Percentiles rank a stretch among this genome's conserved stretches.
These are phyloP conservation scores for Drosophila tanythrix DNA, from an alignment of 2,888 invertebrate species.

Conservation along the genomic window DNA sequence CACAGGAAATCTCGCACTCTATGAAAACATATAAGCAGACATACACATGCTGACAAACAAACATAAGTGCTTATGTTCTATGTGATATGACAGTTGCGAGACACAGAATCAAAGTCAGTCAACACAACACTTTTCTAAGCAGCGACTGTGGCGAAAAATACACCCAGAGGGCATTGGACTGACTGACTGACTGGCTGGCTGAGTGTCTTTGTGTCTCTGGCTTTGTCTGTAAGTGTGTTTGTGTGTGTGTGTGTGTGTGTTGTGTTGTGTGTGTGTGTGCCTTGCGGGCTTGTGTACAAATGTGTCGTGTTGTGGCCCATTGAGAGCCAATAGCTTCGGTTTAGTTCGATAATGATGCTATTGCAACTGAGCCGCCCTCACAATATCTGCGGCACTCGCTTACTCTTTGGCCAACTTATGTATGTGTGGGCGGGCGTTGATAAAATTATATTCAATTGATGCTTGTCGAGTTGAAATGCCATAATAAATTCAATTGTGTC, in stretches of 20 bases:
- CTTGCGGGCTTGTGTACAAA: conserved; percentile 27
- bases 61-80: conserved; percentile 3
- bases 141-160: conserved; percentile 71
- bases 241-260: conserved; percentile 21
- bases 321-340: conserved; percentile 75
- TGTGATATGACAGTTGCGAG: conserved; percentile 26
- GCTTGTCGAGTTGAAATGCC: conserved; percentile 78
- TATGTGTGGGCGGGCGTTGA: conserved; percentile 40
- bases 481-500: conserved; percentile 81
- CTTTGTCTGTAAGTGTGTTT: conserved; percentile 27
- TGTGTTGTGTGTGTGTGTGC: conserved; percentile 17
- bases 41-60: neutral
- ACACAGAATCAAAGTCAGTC: conserved; percentile 75
- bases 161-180: conserved; percentile 67
- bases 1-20: conserved; percentile 23
- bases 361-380: conserved; percentile 61
- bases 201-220: conserved; percentile 15
- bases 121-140: conserved; percentile 67
- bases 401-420: conserved; percentile 29
- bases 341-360: conserved; percentile 77
- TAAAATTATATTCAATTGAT: conserved; percentile 79
- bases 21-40: conserved; percentile 20
- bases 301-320: conserved; percentile 68
- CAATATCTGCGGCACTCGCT: conserved; percentile 18
- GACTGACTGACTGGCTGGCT: conserved; percentile 7